Conservation (phyloP, 1,140 invertebrate species). For the Drosophila ironensis region DNA sequence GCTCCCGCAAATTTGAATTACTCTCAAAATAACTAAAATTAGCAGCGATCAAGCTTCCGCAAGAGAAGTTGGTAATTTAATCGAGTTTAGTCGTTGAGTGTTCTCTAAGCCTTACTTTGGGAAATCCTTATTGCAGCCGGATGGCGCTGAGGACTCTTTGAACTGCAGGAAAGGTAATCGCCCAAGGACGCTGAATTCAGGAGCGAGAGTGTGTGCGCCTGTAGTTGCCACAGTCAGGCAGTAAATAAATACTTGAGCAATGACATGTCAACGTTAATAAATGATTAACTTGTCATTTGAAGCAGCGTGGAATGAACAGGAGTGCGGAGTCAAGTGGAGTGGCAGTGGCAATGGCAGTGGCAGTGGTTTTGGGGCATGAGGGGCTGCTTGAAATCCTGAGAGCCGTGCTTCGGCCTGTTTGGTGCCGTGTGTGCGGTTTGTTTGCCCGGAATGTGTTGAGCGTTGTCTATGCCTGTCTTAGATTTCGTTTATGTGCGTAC, state of each 20-base stretch:
- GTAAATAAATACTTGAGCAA: conserved; percentile 77
- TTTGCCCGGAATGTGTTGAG: conserved; percentile 36
- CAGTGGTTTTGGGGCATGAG: conserved; percentile 5
- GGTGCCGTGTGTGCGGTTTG: conserved; percentile 7
- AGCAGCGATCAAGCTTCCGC: too few species aligned
- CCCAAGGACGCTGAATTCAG: background rate
- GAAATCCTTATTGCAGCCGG: too few species aligned
- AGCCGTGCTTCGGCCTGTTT: background rate
- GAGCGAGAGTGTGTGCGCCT: background rate
- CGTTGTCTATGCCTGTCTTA: conserved; percentile 53
- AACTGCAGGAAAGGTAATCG: background rate
- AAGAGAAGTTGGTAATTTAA: too few species aligned
- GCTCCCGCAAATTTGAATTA: too few species aligned
- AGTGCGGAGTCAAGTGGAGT: conserved; percentile 4
- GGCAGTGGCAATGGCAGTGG: background rate
- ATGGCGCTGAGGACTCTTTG: too few species aligned
- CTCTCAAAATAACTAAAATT: too few species aligned
- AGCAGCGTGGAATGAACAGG: conserved; percentile 22
- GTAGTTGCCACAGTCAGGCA: conserved; percentile 36
- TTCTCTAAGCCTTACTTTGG: too few species aligned
- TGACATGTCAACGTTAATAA: conserved; percentile 77
- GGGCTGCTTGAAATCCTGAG: conserved; percentile 27
- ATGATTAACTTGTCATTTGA: conserved; percentile 74
- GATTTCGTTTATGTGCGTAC: conserved; percentile 64
- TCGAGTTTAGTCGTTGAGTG: too few species aligned